These are phyloP conservation scores for Altica lythri DNA, from an alignment of 2,888 invertebrate genomes.

Conservation along the genomic window DNA sequence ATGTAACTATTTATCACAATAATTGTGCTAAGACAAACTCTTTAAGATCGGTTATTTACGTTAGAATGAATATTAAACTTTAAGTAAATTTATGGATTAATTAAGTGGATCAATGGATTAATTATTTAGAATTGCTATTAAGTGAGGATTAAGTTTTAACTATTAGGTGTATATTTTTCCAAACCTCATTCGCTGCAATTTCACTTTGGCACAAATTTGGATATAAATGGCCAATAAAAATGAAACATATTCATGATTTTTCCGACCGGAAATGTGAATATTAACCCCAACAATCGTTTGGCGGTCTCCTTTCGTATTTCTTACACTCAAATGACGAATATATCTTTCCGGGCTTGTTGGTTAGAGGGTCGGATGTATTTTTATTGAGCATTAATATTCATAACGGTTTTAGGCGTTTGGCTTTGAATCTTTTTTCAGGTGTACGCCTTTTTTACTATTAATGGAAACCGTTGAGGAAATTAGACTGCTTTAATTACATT, in stretches of 20 bases:
- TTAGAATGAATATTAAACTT: too few relatives aligned
- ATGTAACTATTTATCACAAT: too few relatives aligned
- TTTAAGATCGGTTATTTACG: too few relatives aligned
- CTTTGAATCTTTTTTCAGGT: conserved; percentile 32
- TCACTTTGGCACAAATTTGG: conserved; percentile 53
- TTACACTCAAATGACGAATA: conserved; percentile 49
- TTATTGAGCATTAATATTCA: conserved; percentile 48
- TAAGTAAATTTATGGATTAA: neutral
- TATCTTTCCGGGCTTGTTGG: conserved; percentile 32
- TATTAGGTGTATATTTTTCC: conserved; percentile 8
- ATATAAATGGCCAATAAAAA: conserved; percentile 59
- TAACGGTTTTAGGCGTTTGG: conserved; percentile 39
- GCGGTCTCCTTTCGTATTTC: conserved; percentile 44
- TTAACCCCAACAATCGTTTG: conserved; percentile 50
- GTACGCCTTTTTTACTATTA: conserved; percentile 26
- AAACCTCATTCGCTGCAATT: conserved; percentile 43
- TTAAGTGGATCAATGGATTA: neutral
- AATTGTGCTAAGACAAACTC: too few relatives aligned
- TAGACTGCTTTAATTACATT: too few relatives aligned
- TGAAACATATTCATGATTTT: conserved; percentile 60
- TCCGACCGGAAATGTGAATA: conserved; percentile 55
- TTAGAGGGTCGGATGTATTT: conserved; percentile 38
- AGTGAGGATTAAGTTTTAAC: neutral
- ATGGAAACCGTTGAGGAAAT: too few relatives aligned
- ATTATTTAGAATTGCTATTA: neutral